phyloP scores from a whole-genome alignment of 2,888 invertebrate species.

The Chymomyza fuscimana region DNA sequence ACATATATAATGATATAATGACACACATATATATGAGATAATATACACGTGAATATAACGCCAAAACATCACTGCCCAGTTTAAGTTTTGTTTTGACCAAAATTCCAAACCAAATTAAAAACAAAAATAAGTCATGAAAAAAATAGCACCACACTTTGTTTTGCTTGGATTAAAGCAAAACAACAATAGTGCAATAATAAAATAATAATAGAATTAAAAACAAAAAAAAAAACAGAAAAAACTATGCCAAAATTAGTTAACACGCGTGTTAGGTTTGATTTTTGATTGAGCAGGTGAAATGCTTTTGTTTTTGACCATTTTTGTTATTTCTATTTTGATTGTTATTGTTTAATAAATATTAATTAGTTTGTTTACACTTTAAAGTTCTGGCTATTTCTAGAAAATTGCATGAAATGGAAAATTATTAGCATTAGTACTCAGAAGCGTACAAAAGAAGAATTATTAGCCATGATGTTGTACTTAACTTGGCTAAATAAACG shows the following conservation, averaged over 20 bases:
- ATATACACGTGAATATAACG: background rate
- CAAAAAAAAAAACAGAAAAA: slow-evolving; percentile 32
- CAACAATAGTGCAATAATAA: slow-evolving; percentile 17
- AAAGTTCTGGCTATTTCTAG: slow-evolving; percentile 43
- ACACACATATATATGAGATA: background rate
- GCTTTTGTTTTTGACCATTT: slow-evolving; percentile 4
- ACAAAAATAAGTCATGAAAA: background rate
- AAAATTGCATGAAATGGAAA: background rate
- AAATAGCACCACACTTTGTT: background rate
- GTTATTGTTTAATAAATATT: slow-evolving; percentile 54
- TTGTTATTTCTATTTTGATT: slow-evolving; percentile 24
- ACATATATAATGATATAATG: background rate
- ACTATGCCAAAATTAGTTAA: slow-evolving; percentile 40
- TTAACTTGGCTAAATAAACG: background rate
- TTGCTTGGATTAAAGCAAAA: slow-evolving; percentile 1
- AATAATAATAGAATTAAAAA: slow-evolving; percentile 21
- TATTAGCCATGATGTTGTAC: background rate
- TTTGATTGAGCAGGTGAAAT: slow-evolving; percentile 35
- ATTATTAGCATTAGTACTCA: background rate
- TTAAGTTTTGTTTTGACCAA: slow-evolving; percentile 1
- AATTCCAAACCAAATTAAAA: background rate
- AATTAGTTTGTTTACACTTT: slow-evolving; percentile 66
- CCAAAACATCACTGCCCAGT: background rate
- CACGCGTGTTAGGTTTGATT: slow-evolving; percentile 4
- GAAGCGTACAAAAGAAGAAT: background rate